Evolutionary conservation across 2,113 vertebrate species (phyloP).

Genomic region (Noctilio leporinus): DNA sequence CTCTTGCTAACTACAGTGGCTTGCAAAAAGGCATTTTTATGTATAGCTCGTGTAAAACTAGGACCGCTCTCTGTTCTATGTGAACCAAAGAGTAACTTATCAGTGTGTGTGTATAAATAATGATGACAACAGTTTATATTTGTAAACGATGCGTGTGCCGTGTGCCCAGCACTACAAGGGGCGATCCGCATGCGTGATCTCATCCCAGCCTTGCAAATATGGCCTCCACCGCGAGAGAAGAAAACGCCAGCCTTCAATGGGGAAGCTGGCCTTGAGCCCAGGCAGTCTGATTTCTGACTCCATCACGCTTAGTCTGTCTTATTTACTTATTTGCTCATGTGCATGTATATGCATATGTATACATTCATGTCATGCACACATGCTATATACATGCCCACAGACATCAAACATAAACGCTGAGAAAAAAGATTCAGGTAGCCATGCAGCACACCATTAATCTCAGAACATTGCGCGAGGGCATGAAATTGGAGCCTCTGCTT

Average conservation of each 20-base stretch:
- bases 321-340: background rate
- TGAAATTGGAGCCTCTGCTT: background rate
- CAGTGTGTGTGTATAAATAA: background rate
- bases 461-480: background rate
- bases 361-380: background rate
- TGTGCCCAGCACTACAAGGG: fast-evolving
- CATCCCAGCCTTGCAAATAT: background rate
- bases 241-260: background rate
- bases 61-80: background rate
- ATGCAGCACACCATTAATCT: fast-evolving
- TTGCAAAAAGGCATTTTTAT: background rate
- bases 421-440: background rate
- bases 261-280: background rate
- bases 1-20: background rate
- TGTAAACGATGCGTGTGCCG: background rate
- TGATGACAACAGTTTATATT: background rate
- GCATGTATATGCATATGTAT: no score
- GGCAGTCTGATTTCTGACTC: background rate
- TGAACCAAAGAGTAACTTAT: background rate
- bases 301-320: background rate
- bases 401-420: background rate
- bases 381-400: no score
- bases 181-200: background rate
- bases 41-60: background rate
- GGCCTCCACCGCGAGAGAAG: background rate